Conservation (phyloP, 2,888 invertebrate genomes). For the Heliothis peltigera region DNA sequence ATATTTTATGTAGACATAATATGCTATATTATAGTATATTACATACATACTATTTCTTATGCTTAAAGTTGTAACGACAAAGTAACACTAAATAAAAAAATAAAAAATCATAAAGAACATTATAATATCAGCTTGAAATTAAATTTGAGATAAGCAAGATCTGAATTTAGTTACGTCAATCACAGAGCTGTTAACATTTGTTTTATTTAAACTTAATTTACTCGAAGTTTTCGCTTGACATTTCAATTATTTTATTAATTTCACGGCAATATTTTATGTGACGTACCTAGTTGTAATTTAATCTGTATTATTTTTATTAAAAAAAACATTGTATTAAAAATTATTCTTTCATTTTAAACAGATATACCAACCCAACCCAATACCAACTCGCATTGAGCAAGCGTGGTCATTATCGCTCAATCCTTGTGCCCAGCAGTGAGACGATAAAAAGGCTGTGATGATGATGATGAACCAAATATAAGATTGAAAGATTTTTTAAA, state of each 20-base stretch:
- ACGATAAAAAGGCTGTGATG: too few relatives aligned
- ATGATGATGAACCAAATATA: too few relatives aligned
- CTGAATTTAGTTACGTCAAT: constrained; percentile 22
- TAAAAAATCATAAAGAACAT: neutral
- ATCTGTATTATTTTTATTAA: neutral
- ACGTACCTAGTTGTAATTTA: neutral
- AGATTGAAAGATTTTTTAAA: too few relatives aligned
- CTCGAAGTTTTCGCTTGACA: neutral
- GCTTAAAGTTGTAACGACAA: too few relatives aligned
- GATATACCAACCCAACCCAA: too few relatives aligned
- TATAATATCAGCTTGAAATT: constrained; percentile 11
- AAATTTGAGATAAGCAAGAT: constrained; percentile 12
- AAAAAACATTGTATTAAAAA: neutral
- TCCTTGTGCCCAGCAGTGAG: too few relatives aligned
- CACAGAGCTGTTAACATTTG: constrained; percentile 15
- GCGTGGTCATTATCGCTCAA: too few relatives aligned
- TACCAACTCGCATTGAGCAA: too few relatives aligned
- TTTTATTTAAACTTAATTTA: constrained; percentile 1
- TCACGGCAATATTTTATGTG: neutral
- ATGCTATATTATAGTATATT: too few relatives aligned
- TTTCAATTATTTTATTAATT: constrained; percentile 1
- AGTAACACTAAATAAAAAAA: too few relatives aligned
- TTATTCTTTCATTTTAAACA: neutral
- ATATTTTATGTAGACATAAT: too few relatives aligned
- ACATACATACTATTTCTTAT: too few relatives aligned